Evolutionary conservation across 2,888 invertebrate species (phyloP), one percentile per base, ranked within the genome.

Genomic region (Oeneis ivallda): DNA sequence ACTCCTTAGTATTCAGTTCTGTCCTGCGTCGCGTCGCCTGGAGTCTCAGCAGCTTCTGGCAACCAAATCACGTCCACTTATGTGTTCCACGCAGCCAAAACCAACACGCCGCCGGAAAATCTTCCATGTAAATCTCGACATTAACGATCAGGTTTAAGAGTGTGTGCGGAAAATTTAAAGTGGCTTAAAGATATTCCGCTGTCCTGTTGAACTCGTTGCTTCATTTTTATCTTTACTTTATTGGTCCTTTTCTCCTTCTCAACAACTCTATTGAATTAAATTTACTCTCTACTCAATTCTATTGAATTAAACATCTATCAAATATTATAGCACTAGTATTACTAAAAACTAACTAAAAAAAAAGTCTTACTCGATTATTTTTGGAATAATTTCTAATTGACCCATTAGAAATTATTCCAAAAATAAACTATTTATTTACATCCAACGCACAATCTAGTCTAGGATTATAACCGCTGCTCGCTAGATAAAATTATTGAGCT

Each of bases 61-160:
- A 90, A 79, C 84, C 91, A 80, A 83, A 82, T 85, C 91, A 91
- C 91, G 91, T 91, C 83, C 86, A 85, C 89, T 84, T 86, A 89
- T 90, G 87, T 90, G 89, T 88, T 88, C 88, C 89, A 88, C 77
- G 77, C 78, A 77, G 78, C 77, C 80, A 79, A 79, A 80, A 80
- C 77, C 79, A 78, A 79, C 76, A 74, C 70, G 87, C 85, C 83
- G 76, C 80, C 82, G 83, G 84, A 89, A 88, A 89, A 90, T 91
- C 88, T 89, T 83, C 84, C 86, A 84, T 87, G 91, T 88, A 91
- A 91, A 91, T 90, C 89, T 89, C 82, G 81, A 83, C 86, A 87
- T 88, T 91, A 90, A 88, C 89, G 88, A 86, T 86, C 83, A 84
- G 85, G 84, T 86, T 87, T 86, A 85, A 80, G 82, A 82, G 79